These are phyloP conservation scores for Drosophila biarmipes DNA, from an alignment of 1,140 invertebrate genomes.

Conservation along the genomic window DNA sequence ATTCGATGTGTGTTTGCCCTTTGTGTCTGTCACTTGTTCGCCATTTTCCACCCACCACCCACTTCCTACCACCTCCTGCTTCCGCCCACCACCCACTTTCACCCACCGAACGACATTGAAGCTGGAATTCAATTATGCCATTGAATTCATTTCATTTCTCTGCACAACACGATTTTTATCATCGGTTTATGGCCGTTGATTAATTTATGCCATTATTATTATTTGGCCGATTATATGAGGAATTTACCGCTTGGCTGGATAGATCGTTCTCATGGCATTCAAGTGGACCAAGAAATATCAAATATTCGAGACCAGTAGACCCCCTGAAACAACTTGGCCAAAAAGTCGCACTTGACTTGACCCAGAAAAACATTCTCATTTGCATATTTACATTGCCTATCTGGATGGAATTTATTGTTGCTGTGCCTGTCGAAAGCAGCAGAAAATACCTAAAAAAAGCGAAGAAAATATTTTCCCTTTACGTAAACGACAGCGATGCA, in stretches of 20 bases:
- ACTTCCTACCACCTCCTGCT: not conserved
- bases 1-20: constrained; percentile 8
- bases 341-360: constrained; percentile 56
- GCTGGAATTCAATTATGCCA: constrained; percentile 51
- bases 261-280: not conserved
- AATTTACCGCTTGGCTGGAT: constrained; percentile 39
- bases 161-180: constrained; percentile 45
- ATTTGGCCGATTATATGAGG: constrained; percentile 25
- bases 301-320: constrained; percentile 8
- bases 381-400: constrained; percentile 69
- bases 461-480: constrained; percentile 67
- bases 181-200: constrained; percentile 48
- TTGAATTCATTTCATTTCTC: constrained; percentile 24
- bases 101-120: constrained; percentile 4
- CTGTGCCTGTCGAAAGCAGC: constrained; percentile 9
- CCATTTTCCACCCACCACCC: not conserved
- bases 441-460: constrained; percentile 18
- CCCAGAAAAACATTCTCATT: constrained; percentile 68
- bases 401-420: constrained; percentile 36
- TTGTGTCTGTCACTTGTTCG: constrained; percentile 5
- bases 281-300: not conserved
- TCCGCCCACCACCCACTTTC: not conserved
- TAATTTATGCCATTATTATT: constrained; percentile 52
- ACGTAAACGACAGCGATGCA: constrained; percentile 63
- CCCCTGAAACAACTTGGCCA: constrained; percentile 34